phyloP scores from a whole-genome alignment of 2,113 vertebrate species.

The Halcyon malimbica region DNA sequence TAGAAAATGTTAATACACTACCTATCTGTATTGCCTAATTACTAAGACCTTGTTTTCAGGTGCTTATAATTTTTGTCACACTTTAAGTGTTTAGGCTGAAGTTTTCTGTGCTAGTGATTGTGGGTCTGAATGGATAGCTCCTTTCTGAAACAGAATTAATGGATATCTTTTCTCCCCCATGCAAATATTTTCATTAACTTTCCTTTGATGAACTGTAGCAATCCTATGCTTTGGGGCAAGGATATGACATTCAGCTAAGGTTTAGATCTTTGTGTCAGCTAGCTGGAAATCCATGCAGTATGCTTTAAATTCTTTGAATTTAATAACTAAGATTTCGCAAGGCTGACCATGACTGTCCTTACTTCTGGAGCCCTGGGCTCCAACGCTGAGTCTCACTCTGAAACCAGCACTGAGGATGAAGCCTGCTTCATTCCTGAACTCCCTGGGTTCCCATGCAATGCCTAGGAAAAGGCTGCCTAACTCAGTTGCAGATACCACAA shows the following conservation, averaged over 20 bases:
- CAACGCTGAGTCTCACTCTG: neutral
- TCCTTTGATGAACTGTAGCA: neutral
- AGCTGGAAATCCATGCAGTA: neutral
- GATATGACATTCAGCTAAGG: neutral
- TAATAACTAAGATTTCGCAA: neutral
- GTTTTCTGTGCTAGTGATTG: neutral
- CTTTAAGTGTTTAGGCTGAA: neutral
- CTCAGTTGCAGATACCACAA: neutral
- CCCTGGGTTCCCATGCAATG: neutral
- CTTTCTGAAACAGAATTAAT: neutral
- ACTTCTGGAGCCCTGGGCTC: neutral
- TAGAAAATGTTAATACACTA: neutral
- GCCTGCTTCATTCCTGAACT: neutral
- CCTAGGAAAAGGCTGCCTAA: neutral
- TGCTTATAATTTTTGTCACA: neutral
- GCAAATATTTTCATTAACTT: neutral
- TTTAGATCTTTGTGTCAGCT: neutral
- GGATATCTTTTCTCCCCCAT: neutral
- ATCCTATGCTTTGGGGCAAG: neutral
- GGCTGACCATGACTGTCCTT: neutral
- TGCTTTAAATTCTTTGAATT: neutral
- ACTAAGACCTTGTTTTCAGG: neutral
- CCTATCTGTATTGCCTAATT: neutral
- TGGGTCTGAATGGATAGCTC: accelerated
- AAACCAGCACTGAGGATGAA: neutral